phyloP scores from a whole-genome alignment of 2,797 vertebrate genomes.

The Anabacerthia variegaticeps region DNA sequence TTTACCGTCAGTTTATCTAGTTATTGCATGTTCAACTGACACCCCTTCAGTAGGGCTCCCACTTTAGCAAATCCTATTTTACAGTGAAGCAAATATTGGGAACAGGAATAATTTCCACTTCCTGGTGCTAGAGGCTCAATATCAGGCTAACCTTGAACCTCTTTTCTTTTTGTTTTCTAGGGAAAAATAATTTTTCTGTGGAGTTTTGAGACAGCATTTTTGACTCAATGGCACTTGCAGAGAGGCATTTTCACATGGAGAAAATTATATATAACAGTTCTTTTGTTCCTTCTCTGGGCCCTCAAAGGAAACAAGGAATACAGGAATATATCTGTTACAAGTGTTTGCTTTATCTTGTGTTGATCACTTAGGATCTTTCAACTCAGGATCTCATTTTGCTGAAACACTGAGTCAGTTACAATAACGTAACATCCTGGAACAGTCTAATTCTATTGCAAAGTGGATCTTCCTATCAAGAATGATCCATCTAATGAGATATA shows the following conservation, averaged over 20 bases:
- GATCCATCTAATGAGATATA: neutral
- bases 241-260: neutral
- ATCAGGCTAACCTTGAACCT: neutral
- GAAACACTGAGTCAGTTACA: neutral
- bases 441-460: neutral
- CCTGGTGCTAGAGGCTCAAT: neutral
- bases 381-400: neutral
- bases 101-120: neutral
- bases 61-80: neutral
- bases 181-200: neutral
- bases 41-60: neutral
- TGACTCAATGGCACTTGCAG: neutral
- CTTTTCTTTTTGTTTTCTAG: neutral
- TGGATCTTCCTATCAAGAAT: conserved; percentile 26
- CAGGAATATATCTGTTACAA: neutral
- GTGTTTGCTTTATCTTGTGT: neutral
- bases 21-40: neutral
- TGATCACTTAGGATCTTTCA: neutral
- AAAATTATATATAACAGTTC: neutral
- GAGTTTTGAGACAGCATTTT: neutral
- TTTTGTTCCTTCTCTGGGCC: neutral
- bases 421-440: neutral
- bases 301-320: neutral
- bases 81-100: neutral
- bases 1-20: neutral